Evolutionary conservation across 2,888 invertebrate species (phyloP).

Genomic region (Parnassius mnemosyne): DNA sequence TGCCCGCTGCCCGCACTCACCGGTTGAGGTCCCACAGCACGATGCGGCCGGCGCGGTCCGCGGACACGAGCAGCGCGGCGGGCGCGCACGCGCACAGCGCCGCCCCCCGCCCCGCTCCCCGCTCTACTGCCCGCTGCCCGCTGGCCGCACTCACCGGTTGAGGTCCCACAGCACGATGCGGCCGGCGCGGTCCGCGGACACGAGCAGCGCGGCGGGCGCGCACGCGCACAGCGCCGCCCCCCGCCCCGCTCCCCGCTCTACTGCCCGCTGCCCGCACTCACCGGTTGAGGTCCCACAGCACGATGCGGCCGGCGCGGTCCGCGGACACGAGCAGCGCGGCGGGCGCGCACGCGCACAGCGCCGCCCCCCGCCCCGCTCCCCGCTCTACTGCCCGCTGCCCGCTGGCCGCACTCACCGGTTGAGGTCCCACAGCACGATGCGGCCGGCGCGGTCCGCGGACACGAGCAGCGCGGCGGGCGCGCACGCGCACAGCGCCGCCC

Average conservation of each 20-base stretch:
- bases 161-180: conserved; percentile 92
- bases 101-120: conserved; percentile 50
- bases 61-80: conserved; percentile 88
- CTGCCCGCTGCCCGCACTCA: conserved; percentile 29
- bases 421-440: too few species aligned
- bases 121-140: conserved; percentile 25
- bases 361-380: too few species aligned
- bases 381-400: too few species aligned
- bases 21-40: conserved; percentile 94
- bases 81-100: conserved; percentile 85
- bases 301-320: too few species aligned
- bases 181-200: conserved; percentile 86
- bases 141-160: conserved; percentile 84
- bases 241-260: conserved; percentile 62
- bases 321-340: too few species aligned
- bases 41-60: conserved; percentile 84
- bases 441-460: too few species aligned
- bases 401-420: too few species aligned
- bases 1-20: conserved; percentile 78
- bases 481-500: too few species aligned
- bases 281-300: conserved; percentile 4
- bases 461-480: too few species aligned
- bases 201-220: conserved; percentile 87
- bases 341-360: too few species aligned
- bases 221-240: conserved; percentile 84